Conservation (phyloP, 2,113 vertebrate genomes). For the Engystomops pustulosus region DNA sequence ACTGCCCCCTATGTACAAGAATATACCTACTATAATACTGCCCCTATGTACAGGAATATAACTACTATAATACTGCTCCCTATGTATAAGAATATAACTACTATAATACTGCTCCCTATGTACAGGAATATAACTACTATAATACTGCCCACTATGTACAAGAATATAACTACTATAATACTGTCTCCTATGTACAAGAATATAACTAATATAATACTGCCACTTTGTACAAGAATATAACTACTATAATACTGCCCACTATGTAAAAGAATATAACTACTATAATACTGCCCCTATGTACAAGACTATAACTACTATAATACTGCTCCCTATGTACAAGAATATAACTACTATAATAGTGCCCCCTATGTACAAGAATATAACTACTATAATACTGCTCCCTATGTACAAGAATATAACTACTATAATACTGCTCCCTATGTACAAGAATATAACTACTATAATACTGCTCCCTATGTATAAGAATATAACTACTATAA, state of each 20-base stretch:
- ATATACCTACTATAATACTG: constrained; percentile 13
- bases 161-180: constrained; percentile 5
- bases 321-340: background rate
- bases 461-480: background rate
- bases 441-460: constrained; percentile 15
- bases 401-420: background rate
- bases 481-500: too few species aligned
- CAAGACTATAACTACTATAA: background rate
- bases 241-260: background rate
- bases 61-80: background rate
- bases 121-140: background rate
- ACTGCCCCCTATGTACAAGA: background rate
- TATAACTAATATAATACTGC: background rate
- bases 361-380: background rate
- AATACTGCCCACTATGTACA: background rate
- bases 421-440: background rate
- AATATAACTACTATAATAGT: background rate
- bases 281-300: background rate
- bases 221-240: background rate
- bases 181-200: background rate
- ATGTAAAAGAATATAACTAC: background rate
- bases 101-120: too few species aligned
- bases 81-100: background rate
- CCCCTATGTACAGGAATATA: background rate
- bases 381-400: too few species aligned